phyloP scores from a whole-genome alignment of 2,888 invertebrate species.

The Hedychridium roseum region DNA sequence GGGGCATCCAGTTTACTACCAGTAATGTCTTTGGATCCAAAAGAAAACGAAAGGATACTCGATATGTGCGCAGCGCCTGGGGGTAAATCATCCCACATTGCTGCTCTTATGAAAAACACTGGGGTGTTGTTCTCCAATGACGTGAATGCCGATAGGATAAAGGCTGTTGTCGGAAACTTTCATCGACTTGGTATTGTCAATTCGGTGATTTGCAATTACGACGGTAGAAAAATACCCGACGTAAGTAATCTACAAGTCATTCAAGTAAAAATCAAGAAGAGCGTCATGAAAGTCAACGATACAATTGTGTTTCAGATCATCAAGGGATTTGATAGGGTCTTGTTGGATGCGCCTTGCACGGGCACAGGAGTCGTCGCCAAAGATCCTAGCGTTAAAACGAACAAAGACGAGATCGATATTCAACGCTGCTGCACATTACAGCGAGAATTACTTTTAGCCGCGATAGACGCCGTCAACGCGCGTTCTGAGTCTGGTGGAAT shows the following conservation, averaged over 20 bases:
- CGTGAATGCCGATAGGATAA: conserved; percentile 85
- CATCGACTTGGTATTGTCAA: conserved; percentile 96
- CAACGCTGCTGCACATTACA: conserved; percentile 93
- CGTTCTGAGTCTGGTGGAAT: conserved; percentile 93
- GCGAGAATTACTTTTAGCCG: conserved; percentile 88
- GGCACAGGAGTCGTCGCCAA: conserved; percentile 98
- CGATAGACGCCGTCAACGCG: conserved; percentile 96
- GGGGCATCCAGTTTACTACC: conserved; percentile 97
- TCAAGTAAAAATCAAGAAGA: too few species aligned
- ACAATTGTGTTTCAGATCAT: conserved; percentile 69
- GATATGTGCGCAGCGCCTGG: conserved; percentile 99
- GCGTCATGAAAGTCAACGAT: too few species aligned
- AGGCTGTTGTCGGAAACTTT: conserved; percentile 94
- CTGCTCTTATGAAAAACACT: conserved; percentile 97
- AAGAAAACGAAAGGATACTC: conserved; percentile 91
- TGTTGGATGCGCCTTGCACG: conserved; percentile 97
- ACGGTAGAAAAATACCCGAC: conserved; percentile 84
- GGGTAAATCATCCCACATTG: conserved; percentile 98
- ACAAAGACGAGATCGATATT: conserved; percentile 88
- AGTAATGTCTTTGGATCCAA: conserved; percentile 97
- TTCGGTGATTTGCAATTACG: conserved; percentile 86
- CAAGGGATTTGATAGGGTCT: conserved; percentile 92
- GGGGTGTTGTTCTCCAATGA: conserved; percentile 97
- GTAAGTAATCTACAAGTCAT: conserved; percentile 57
- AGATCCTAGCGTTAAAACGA: conserved; percentile 95